These are phyloP conservation scores for Drosophila kohkoa DNA, from an alignment of 1,140 invertebrate species.

Conservation along the genomic window DNA sequence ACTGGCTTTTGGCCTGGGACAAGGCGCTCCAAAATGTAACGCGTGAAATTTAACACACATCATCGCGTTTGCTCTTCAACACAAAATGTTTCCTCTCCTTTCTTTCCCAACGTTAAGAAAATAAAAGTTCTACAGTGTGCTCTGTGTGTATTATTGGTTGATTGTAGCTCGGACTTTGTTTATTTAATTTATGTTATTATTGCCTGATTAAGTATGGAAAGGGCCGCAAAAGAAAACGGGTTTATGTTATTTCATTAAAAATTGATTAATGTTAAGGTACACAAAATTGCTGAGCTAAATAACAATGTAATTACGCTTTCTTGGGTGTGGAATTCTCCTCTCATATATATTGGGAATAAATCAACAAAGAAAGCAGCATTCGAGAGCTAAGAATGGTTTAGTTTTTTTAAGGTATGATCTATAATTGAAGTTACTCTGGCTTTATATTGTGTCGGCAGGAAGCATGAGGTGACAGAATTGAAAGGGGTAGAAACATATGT, in stretches of 20 bases:
- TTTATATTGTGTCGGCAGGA: not conserved
- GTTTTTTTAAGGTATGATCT: not conserved
- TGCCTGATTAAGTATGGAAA: conserved; percentile 77
- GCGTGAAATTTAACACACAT: conserved; percentile 81
- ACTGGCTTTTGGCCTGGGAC: conserved; percentile 11
- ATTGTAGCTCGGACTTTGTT: conserved; percentile 61
- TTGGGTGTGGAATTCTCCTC: conserved; percentile 18
- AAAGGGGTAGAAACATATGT: not conserved
- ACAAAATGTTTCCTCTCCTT: conserved; percentile 6
- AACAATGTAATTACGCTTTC: conserved; percentile 53
- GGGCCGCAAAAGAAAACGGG: conserved; percentile 44
- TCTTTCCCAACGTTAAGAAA: conserved; percentile 54
- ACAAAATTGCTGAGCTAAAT: conserved; percentile 42
- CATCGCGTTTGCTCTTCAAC: conserved; percentile 46
- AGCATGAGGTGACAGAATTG: not conserved
- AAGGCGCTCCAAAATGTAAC: conserved; percentile 56
- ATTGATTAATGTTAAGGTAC: conserved; percentile 67
- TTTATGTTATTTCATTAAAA: conserved; percentile 68
- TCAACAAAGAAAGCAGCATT: conserved; percentile 2
- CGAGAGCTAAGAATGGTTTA: not conserved
- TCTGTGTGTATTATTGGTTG: conserved; percentile 27
- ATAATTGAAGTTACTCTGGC: too few relatives aligned
- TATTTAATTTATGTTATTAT: conserved; percentile 84
- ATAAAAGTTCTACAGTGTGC: conserved; percentile 58
- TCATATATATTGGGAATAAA: conserved; percentile 2